Evolutionary conservation across 2,797 vertebrate species (phyloP).

Genomic region (Scolopax rusticola): DNA sequence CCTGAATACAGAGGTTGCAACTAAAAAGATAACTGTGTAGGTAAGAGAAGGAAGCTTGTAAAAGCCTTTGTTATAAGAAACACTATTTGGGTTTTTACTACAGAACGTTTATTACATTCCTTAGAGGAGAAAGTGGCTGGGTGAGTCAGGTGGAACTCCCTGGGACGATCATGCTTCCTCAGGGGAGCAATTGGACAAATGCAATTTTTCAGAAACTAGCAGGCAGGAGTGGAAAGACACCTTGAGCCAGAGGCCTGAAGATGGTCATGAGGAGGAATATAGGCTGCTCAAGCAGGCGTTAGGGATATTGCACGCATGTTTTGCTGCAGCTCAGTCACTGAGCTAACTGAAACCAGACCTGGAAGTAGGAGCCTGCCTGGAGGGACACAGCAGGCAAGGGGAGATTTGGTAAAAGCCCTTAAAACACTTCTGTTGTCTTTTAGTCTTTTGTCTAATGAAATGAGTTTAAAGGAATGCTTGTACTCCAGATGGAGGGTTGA

Average conservation of each 20-base stretch:
- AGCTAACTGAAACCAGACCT: background rate
- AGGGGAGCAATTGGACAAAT: rapidly evolving
- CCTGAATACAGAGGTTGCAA: background rate
- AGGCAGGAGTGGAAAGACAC: background rate
- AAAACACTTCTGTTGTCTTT: background rate
- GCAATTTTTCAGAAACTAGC: background rate
- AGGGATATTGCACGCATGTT: background rate
- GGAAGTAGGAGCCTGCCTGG: background rate
- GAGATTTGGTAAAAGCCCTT: background rate
- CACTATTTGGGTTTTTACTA: background rate
- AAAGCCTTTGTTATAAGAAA: background rate
- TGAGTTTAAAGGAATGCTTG: background rate
- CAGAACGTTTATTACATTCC: background rate
- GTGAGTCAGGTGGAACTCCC: background rate
- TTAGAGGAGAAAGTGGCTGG: rapidly evolving
- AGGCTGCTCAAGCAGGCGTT: background rate
- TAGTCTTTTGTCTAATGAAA: background rate
- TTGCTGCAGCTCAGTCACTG: background rate
- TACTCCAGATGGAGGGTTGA: background rate
- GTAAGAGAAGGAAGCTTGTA: background rate
- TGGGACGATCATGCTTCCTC: background rate
- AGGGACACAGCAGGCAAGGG: background rate
- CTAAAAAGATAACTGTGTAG: background rate
- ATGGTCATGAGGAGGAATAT: background rate
- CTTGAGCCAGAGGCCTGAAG: background rate